Conservation (phyloP, 2,888 invertebrate species). For the Pachycephus smyrnensis region DNA sequence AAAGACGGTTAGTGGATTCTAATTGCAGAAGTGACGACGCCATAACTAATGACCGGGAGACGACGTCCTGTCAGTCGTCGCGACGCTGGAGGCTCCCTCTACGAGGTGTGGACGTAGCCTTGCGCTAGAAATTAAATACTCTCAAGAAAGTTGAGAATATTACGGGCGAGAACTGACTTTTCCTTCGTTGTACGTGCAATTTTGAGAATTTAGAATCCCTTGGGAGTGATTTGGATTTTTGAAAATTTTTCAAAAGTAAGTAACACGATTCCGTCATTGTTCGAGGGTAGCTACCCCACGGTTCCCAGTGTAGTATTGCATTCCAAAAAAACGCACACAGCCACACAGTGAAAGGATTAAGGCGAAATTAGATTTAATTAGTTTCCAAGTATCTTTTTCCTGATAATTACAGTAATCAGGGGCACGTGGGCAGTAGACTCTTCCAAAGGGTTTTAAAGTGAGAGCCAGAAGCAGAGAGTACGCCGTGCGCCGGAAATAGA, state of each 20-base stretch:
- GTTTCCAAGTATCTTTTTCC: conserved; percentile 34
- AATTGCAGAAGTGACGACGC: conserved; percentile 65
- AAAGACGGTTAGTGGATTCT: conserved; percentile 49
- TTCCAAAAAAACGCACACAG: no score
- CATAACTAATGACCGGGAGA: conserved; percentile 62
- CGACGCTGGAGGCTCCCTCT: conserved; percentile 26
- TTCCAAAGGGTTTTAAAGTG: conserved; percentile 37
- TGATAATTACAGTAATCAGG: conserved; percentile 64
- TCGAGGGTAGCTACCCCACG: no score
- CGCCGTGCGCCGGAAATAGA: conserved; percentile 47
- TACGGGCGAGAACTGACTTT: conserved; percentile 6
- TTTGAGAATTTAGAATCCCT: conserved; percentile 17
- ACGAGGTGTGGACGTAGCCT: conserved; percentile 26
- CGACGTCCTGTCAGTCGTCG: conserved; percentile 57
- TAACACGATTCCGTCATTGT: no score
- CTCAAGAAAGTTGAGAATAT: not conserved
- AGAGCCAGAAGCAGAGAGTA: conserved; percentile 21
- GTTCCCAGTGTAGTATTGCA: no score
- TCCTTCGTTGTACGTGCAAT: conserved; percentile 7
- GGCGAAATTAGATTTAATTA: no score
- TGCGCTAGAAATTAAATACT: conserved; percentile 25
- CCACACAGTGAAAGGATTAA: no score
- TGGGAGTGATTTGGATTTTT: conserved; percentile 11
- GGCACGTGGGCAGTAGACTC: conserved; percentile 57
- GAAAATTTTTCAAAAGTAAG: not conserved